Conservation (phyloP, 2,113 vertebrate genomes). For the Rhipidura dahli region DNA sequence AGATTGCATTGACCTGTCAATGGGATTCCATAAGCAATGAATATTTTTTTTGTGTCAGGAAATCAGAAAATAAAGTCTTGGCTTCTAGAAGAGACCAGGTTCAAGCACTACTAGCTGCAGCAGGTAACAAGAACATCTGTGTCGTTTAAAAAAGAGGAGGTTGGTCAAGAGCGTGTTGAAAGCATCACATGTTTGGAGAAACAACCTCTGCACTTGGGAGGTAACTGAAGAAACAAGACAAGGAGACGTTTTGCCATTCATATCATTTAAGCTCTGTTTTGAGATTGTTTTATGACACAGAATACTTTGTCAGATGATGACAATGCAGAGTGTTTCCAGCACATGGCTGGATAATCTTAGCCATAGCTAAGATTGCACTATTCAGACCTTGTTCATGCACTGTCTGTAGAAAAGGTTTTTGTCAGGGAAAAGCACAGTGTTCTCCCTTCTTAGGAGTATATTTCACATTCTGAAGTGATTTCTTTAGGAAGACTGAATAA, state of each 20-base stretch:
- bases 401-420: background rate
- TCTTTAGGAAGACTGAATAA: background rate
- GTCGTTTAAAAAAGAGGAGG: background rate
- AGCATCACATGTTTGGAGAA: background rate
- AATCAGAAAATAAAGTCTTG: background rate
- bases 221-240: background rate
- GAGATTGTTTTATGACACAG: background rate
- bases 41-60: background rate
- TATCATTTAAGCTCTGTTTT: background rate
- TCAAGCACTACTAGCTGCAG: background rate
- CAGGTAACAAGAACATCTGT: background rate
- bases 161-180: background rate
- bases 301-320: background rate
- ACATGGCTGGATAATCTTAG: background rate
- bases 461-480: background rate
- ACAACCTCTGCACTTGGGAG: background rate
- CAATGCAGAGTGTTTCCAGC: background rate
- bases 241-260: background rate
- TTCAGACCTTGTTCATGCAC: background rate
- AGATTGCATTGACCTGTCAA: background rate
- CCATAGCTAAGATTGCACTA: background rate
- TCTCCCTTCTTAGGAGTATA: background rate
- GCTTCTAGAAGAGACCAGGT: background rate
- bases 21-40: background rate
- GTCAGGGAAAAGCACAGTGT: background rate